phyloP scores from a whole-genome alignment of 2,888 invertebrate species.

The Furcula furcula region DNA sequence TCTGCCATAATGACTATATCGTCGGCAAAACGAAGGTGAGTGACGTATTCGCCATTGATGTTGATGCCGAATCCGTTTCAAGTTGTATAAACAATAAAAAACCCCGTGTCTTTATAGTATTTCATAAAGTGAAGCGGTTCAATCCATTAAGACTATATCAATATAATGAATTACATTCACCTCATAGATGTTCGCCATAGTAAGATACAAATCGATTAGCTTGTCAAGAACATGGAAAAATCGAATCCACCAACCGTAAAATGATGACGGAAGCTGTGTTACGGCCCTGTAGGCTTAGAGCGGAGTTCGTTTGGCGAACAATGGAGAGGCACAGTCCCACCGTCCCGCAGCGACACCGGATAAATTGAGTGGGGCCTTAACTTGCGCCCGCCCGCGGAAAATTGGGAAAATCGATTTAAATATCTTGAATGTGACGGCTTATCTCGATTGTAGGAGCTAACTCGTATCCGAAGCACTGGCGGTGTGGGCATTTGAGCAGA shows the following conservation, averaged over 20 bases:
- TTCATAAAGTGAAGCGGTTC: too few relatives aligned
- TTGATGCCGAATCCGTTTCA: too few relatives aligned
- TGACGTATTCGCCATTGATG: too few relatives aligned
- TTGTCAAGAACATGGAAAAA: constrained; percentile 23
- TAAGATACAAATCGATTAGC: too few relatives aligned
- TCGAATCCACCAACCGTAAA: constrained; percentile 39
- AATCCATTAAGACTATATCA: too few relatives aligned
- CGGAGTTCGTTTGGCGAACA: constrained; percentile 79
- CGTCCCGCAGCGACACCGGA: constrained; percentile 68
- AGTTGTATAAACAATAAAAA: too few relatives aligned
- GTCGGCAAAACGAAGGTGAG: too few relatives aligned
- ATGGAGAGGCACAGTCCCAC: constrained; percentile 59
- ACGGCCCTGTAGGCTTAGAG: constrained; percentile 61
- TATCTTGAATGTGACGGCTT: constrained; percentile 78
- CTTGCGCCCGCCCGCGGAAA: constrained; percentile 74
- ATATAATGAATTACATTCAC: too few relatives aligned
- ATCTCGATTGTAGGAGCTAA: constrained; percentile 67
- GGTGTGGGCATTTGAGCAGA: constrained; percentile 32
- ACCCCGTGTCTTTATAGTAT: too few relatives aligned
- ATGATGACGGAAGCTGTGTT: constrained; percentile 62
- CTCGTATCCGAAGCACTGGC: constrained; percentile 37
- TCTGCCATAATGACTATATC: too few relatives aligned
- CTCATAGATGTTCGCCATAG: too few relatives aligned
- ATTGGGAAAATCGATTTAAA: constrained; percentile 81
- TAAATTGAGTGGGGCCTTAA: constrained; percentile 75